A percentile compares a stretch with the other conserved stretches of the same genome.
phyloP scores from a whole-genome alignment of 2,113 vertebrate genomes.

The Andinoacara biseriatus region DNA sequence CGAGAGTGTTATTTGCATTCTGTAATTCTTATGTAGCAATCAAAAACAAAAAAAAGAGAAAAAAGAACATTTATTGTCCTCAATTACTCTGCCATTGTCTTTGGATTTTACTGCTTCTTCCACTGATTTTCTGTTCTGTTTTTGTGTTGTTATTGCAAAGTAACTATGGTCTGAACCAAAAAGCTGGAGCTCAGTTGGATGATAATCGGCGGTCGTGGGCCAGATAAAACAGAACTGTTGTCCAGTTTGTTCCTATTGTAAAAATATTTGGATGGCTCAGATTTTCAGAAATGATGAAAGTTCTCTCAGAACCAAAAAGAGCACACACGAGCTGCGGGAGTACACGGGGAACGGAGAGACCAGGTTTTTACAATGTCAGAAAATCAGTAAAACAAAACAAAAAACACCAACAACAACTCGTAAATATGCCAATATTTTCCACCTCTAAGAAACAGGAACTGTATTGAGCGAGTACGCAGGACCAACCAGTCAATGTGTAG shows the following conservation, averaged over 20 bases:
- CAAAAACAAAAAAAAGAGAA: not conserved
- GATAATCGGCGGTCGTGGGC: not conserved
- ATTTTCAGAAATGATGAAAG: too few species aligned
- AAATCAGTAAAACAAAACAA: not conserved
- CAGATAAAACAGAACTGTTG: not conserved
- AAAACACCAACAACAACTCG: not conserved
- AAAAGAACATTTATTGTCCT: not conserved
- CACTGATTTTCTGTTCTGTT: too few species aligned
- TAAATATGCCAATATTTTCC: not conserved
- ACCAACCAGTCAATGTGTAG: not conserved
- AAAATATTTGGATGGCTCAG: too few species aligned
- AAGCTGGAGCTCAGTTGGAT: not conserved
- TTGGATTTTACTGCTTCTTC: not conserved
- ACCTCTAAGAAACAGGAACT: too few species aligned
- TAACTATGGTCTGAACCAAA: not conserved
- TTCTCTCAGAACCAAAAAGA: too few species aligned
- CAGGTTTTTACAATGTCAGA: not conserved
- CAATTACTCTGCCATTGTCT: not conserved
- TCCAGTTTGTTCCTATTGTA: not conserved
- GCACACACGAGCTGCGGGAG: too few species aligned
- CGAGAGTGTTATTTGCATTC: not conserved
- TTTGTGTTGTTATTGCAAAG: not conserved
- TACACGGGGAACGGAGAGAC: too few species aligned
- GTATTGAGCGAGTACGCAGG: not conserved
- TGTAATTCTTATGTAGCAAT: not conserved